These are phyloP conservation scores for Psilanteris sp. DNA, from an alignment of 1,140 invertebrate genomes.

Conservation along the genomic window DNA sequence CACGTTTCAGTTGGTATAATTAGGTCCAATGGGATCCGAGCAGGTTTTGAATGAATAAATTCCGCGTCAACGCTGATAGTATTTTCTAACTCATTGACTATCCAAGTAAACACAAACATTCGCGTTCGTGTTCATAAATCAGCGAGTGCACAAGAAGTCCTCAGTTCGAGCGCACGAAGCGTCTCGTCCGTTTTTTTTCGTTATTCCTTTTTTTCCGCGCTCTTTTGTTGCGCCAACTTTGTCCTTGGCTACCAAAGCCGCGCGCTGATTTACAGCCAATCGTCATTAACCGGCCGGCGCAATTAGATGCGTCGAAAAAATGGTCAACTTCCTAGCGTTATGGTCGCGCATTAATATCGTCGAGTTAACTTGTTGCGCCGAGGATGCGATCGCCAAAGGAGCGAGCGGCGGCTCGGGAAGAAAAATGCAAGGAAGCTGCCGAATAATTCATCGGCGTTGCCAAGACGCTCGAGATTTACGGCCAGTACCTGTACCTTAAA, in stretches of 20 bases:
- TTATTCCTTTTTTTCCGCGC: too few relatives aligned
- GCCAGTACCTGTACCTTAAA: conserved; percentile 47
- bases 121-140: neutral
- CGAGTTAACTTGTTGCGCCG: conserved; percentile 45
- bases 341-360: conserved; percentile 23
- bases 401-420: too few relatives aligned
- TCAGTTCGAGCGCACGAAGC: neutral
- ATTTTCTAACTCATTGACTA: conserved; percentile 3
- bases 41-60: neutral
- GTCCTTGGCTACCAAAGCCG: conserved; percentile 9
- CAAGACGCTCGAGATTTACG: conserved; percentile 33
- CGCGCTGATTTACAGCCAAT: conserved; percentile 21
- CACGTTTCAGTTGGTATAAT: conserved; percentile 5
- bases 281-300: conserved; percentile 7
- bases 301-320: conserved; percentile 29
- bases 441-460: conserved; percentile 56
- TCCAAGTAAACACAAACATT: neutral
- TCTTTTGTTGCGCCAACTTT: neutral
- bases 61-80: neutral
- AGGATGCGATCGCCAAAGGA: conserved; percentile 9
- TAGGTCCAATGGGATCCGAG: neutral
- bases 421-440: conserved; percentile 42
- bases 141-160: neutral
- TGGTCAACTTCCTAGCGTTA: conserved; percentile 25
- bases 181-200: too few relatives aligned